Evolutionary conservation across 2,797 vertebrate species (phyloP), one percentile per base, ranked within the genome.

Genomic region (Typhlichthys subterraneus): DNA sequence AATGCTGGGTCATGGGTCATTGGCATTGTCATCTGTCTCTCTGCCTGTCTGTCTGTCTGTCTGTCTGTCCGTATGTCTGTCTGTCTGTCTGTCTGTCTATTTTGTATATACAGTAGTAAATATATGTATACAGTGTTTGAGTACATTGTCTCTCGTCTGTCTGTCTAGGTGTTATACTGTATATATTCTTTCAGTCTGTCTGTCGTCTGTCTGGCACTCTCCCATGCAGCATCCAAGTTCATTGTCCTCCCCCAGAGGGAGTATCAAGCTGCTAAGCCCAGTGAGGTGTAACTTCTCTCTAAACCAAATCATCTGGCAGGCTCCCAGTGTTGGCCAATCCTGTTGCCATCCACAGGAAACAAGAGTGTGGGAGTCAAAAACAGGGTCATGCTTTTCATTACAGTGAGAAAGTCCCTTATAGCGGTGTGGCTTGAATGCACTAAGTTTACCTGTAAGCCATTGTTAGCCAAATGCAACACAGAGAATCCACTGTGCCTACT

Each of bases 251-350:
- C 75, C 72, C 75, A 61, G 31, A 51, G 77, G 75, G 80, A 88
- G 76, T 81, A 80, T 86, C 73, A 17, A 58, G 59, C 66, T 78
- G 73, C 81, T 64, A 78, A 73, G 59, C 65, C 76, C 84, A 67
- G 9, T 69, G 57, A 70, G 73, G 69, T 84, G 69, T 75, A 75
- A 77, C 73, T 68, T 68, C 49, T 73, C 64, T 47, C 48, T 19
- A 47, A 76, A 68, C 70, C 70, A 65, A 77, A 47, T 45, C 47
- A 68, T 67, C 59, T 49, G 14, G 52, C 19, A 51, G 2, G 13
- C 56, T 55, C 51, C 55, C 47, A 29, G 46, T 8, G 14, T n/a
- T 49, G 17, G 10, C 13, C 38, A 12, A 53, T 45, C 8, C 12
- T 69, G 66, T 57, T 64, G 62, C 69, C 59, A 51, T 81, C 67